These are phyloP conservation scores for Aethes cnicana DNA, from an alignment of 2,888 invertebrate species.

Conservation along the genomic window DNA sequence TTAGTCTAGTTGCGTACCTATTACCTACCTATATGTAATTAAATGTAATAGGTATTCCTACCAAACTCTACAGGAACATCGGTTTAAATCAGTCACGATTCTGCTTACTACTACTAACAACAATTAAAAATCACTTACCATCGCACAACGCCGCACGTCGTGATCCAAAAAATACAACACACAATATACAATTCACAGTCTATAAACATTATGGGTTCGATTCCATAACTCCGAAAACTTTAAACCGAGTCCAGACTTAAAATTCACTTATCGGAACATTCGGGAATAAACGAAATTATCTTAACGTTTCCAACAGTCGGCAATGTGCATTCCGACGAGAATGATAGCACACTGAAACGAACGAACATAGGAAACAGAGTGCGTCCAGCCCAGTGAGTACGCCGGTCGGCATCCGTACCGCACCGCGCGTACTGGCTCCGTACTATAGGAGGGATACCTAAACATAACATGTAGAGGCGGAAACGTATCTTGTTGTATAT, in stretches of 20 bases:
- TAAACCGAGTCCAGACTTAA: constrained; percentile 7
- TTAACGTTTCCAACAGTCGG: constrained; percentile 35
- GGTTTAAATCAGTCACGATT: background rate
- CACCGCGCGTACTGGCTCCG: constrained; percentile 25
- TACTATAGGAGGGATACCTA: constrained; percentile 25
- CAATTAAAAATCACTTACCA: constrained; percentile 36
- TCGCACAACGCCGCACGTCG: constrained; percentile 30
- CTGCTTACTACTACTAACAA: background rate
- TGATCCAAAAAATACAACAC: constrained; percentile 29
- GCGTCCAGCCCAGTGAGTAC: constrained; percentile 22
- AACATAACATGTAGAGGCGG: constrained; percentile 25
- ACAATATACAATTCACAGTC: constrained; percentile 34
- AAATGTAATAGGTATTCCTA: no score
- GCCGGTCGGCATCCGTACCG: constrained; percentile 27
- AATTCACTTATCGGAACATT: constrained; percentile 34
- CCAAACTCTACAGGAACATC: no score
- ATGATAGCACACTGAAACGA: constrained; percentile 20
- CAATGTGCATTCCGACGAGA: constrained; percentile 36
- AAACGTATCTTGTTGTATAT: constrained; percentile 22
- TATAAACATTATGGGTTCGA: constrained; percentile 29
- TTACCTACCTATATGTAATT: no score
- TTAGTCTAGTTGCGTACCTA: no score
- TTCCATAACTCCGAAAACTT: constrained; percentile 5
- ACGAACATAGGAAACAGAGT: constrained; percentile 1
- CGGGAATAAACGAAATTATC: constrained; percentile 32